A percentile compares a stretch with the other conserved stretches of the same genome.
phyloP scores from a whole-genome alignment of 1,140 invertebrate genomes.

The Frieseomelitta varia region DNA sequence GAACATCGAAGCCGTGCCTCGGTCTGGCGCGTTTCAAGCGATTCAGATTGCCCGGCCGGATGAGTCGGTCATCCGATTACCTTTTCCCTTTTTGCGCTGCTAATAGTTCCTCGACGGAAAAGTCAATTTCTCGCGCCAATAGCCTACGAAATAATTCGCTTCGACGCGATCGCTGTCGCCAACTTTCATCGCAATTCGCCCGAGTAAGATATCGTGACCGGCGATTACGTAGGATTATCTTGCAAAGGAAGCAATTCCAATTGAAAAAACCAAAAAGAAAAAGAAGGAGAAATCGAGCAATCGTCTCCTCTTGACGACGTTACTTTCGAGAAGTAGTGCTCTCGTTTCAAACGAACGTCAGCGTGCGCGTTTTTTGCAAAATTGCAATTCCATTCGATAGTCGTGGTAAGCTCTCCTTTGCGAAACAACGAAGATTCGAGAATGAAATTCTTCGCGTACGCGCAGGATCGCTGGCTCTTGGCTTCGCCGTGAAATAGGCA shows the following conservation, averaged over 20 bases:
- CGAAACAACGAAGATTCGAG: neutral
- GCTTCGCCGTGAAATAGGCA: neutral
- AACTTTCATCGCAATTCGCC: neutral
- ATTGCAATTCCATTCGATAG: neutral
- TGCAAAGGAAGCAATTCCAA: neutral
- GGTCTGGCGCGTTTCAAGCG: neutral
- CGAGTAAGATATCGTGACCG: neutral
- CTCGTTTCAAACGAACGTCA: neutral
- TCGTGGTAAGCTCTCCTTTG: neutral
- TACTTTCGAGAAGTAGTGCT: neutral
- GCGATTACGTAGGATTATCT: neutral
- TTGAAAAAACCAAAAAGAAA: neutral
- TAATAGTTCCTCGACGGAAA: constrained; percentile 16
- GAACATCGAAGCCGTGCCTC: too few species aligned
- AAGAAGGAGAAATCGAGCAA: too few species aligned
- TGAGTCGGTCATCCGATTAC: constrained; percentile 24
- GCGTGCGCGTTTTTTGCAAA: neutral
- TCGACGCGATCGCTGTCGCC: neutral
- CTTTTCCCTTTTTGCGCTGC: neutral
- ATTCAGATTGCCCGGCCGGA: constrained; percentile 2
- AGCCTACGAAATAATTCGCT: constrained; percentile 31
- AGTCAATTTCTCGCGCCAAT: constrained; percentile 32
- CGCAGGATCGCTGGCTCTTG: neutral
- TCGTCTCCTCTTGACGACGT: neutral
- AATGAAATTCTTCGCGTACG: neutral